A percentile compares a stretch with the other conserved stretches of the same genome.
Evolutionary conservation across 2,113 vertebrate genomes (phyloP).

Genomic region (Spermophilus dauricus): DNA sequence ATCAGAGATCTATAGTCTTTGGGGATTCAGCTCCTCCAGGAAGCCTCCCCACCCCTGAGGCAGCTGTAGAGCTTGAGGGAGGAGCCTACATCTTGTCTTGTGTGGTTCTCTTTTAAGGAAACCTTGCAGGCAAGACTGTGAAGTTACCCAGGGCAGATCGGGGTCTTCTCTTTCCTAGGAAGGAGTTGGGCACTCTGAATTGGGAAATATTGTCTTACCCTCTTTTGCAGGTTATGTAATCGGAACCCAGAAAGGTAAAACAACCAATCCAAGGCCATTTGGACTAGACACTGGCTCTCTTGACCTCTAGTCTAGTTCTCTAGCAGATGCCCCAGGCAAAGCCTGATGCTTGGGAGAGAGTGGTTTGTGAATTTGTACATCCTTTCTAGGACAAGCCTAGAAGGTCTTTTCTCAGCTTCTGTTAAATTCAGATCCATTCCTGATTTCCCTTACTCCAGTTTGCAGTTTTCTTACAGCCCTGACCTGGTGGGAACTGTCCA

Average conservation of each 20-base stretch:
- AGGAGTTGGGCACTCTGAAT: not conserved
- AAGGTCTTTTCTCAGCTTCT: not conserved
- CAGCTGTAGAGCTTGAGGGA: not conserved
- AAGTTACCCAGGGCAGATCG: not conserved
- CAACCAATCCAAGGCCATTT: not conserved
- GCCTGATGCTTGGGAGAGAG: not conserved
- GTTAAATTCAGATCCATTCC: conserved; percentile 1
- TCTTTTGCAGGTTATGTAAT: not conserved
- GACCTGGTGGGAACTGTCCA: not conserved
- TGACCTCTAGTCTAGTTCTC: not conserved
- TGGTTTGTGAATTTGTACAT: not conserved
- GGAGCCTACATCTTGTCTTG: not conserved
- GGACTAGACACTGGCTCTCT: not conserved
- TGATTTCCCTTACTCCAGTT: not conserved
- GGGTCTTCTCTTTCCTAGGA: not conserved
- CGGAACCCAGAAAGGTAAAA: not conserved
- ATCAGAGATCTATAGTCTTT: not conserved
- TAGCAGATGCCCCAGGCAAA: not conserved
- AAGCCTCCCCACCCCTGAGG: not conserved
- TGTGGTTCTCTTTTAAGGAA: not conserved
- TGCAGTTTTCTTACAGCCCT: conserved; percentile 54
- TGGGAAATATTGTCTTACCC: not conserved
- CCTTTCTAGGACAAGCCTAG: not conserved
- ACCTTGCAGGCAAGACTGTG: not conserved
- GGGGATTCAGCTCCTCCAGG: not conserved